Evolutionary conservation across 2,888 invertebrate species (phyloP), one percentile per base, ranked within the genome.

Genomic region (Rotaria socialis): DNA sequence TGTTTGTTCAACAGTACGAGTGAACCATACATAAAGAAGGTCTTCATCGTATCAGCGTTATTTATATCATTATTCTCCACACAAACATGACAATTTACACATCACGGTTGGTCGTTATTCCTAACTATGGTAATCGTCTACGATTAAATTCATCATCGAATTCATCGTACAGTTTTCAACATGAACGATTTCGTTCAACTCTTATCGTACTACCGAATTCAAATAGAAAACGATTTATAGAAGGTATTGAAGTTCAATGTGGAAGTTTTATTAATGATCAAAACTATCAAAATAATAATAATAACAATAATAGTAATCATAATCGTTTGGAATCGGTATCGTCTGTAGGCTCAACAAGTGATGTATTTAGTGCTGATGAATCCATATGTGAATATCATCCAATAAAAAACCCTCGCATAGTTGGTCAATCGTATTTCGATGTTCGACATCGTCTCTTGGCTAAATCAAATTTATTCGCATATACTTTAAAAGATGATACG

Each of bases 401-500:
- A 27, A 67, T 41, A 16, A 19, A 14, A 16, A 4, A 67, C n/a
- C 3, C 67, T 19, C 19, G 35, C 1, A 19, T 19, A 16, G 19
- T 35, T 67, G 67, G 67, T 19, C 35, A 67, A 67, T 67, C 67
- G 4, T 67, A 67, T 67, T 67, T 41, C 35, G 67, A 67, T 67
- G 67, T 67, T 67, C 67, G 67, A 67, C 67, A 67, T 41, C 67
- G 67, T 67, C 67, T 67, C 35, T 19, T 67, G 19, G 35, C 67
- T 27, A 67, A 41, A 67, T 67, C 67, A 35, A 67, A 67, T 27
- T 35, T 67, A 27, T 67, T 67, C 19, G 27, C 35, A 35, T 27
- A 67, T 67, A 41, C 67, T 7, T 14, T 67, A 16, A 67, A 67
- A 67, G 35, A 27, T 35, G 67, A 67, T 35, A 67, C 67, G 14